Conservation (phyloP, 1,140 invertebrate species). For the Telenomus remus region DNA sequence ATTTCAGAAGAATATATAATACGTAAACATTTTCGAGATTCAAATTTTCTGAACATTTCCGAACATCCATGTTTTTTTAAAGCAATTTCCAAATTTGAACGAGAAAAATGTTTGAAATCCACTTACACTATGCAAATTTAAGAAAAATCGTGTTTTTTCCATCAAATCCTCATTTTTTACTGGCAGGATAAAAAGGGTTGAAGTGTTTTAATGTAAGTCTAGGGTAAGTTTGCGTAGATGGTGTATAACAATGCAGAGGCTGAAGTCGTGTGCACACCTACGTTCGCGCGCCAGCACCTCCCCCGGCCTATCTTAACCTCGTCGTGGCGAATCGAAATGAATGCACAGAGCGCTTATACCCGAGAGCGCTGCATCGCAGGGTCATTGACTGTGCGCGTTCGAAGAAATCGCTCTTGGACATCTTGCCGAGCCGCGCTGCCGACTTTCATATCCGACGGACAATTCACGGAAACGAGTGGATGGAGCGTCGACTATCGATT, state of each 20-base stretch:
- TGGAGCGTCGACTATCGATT: constrained; percentile 49
- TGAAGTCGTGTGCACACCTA: constrained; percentile 40
- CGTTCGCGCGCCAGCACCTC: constrained; percentile 25
- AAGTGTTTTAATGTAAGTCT: no score
- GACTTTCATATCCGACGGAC: constrained; percentile 49
- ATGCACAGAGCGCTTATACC: constrained; percentile 46
- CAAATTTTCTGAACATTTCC: no score
- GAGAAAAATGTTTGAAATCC: no score
- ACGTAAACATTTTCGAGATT: no score
- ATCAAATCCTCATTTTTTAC: no score
- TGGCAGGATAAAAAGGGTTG: no score
- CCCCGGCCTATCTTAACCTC: constrained; percentile 33
- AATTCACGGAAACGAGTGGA: constrained; percentile 47
- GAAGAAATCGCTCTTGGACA: constrained; percentile 54
- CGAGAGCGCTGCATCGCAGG: constrained; percentile 25
- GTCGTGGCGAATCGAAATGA: constrained; percentile 53
- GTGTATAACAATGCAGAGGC: constrained; percentile 34
- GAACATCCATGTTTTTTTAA: no score
- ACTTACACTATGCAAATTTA: no score
- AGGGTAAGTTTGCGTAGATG: not conserved
- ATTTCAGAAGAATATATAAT: no score
- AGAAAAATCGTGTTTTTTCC: no score
- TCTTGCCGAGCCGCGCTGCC: constrained; percentile 36
- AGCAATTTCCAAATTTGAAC: no score
- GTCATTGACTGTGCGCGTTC: constrained; percentile 55